These are phyloP conservation scores for Venustaconcha ellipsiformis DNA, from an alignment of 1,140 invertebrate genomes.

Conservation along the genomic window DNA sequence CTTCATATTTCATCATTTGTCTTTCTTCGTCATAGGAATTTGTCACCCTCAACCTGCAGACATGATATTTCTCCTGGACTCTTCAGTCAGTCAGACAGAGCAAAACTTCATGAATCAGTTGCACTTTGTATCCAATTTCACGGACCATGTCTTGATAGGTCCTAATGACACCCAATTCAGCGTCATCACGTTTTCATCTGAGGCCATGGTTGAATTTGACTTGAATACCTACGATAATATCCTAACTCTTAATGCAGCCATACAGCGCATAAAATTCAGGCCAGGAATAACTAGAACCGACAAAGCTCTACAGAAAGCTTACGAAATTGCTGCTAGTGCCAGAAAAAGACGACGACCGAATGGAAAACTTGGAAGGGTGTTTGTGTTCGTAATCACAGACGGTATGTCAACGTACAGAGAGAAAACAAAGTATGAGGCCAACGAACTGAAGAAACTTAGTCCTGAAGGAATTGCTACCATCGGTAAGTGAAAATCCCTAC, in stretches of 20 bases:
- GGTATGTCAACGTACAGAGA: constrained; percentile 18
- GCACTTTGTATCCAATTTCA: constrained; percentile 20
- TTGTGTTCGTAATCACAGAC: constrained; percentile 21
- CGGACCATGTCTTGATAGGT: constrained; percentile 12
- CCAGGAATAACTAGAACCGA: constrained; percentile 16
- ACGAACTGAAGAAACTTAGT: neutral
- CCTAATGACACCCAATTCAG: constrained; percentile 10
- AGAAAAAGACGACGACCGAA: constrained; percentile 1
- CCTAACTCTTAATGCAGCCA: neutral
- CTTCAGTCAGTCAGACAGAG: constrained; percentile 15
- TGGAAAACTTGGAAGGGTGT: constrained; percentile 1
- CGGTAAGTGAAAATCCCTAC: neutral
- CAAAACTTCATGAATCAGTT: constrained; percentile 17
- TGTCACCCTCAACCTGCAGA: constrained; percentile 17
- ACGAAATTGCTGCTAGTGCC: neutral
- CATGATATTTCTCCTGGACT: constrained; percentile 22
- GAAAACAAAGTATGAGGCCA: constrained; percentile 38
- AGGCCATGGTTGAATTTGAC: constrained; percentile 17
- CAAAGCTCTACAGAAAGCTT: constrained; percentile 7
- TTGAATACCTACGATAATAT: constrained; percentile 16
- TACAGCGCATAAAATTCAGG: constrained; percentile 17
- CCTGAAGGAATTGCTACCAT: neutral
- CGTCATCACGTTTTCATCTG: constrained; percentile 15
- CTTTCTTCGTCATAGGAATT: neutral
- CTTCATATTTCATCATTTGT: neutral